Base-by-base conservation (phyloP, 2,113 vertebrate species). In the Narcine bancroftii region DNA sequence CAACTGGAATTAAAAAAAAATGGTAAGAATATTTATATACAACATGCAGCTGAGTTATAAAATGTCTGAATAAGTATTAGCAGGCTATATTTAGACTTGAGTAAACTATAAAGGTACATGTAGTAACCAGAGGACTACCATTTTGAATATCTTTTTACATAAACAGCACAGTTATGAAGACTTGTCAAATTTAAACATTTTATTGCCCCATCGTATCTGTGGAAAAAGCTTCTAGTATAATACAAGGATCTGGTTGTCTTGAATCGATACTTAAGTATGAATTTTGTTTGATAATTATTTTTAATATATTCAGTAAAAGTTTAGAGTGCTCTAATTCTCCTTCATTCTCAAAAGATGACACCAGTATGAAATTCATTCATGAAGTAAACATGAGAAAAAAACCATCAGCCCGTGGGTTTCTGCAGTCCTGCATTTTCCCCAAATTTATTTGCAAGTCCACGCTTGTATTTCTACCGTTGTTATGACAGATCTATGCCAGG, bases 11-110 rank as follows among this genome's bases (percentile, higher is more conserved):
- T 69, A 4, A 0, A 29, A 91, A 91, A 91, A 66, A 91, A 69
- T 24, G n/a, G 89, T 91, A 91, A 91, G 89, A 91, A 91, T 91
- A 91, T 69, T 91, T 91, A 91, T 66, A 91, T 91, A 91, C 89
- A 91, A 66, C 89, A 91, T 91, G 89, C 89, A 71, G n/a, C 71
- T 69, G 65, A 69, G 89, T 91, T 91, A 91, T 69, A 91, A 91
- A 91, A 91, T 71, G 42, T 71, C 89, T 17, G 89, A 91, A 69
- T 91, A 91, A 69, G 89, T 91, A 91, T 91, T 91, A 91, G 89
- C 89, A 91, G 89, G 60, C 89, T 91, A 66, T 91, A 91, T 69
- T 47, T 69, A 91, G 89, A 69, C 89, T 69, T 91, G 66, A 91
- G 65, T 33, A 91, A 91, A 91, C 39, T 69, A 91, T 91, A 66